Conservation (phyloP, 1,140 invertebrate species). For the Aricia agestis region DNA sequence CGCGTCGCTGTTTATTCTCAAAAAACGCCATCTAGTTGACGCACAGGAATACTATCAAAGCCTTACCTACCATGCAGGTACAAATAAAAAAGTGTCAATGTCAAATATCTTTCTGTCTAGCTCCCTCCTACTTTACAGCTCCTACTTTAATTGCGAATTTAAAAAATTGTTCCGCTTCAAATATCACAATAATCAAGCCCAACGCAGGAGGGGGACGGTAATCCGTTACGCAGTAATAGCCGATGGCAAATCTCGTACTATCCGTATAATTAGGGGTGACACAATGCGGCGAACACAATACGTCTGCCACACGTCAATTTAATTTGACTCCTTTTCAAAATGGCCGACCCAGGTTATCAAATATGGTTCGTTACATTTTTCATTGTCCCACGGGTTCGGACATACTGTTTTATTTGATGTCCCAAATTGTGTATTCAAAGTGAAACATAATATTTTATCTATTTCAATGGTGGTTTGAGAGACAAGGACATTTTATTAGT, state of each 20-base stretch:
- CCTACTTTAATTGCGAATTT: not conserved
- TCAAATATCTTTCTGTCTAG: too few species aligned
- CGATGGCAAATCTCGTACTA: conserved; percentile 52
- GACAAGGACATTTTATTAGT: too few species aligned
- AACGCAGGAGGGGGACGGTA: conserved; percentile 8
- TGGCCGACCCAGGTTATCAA: conserved; percentile 39
- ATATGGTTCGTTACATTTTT: conserved; percentile 3
- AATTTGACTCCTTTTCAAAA: conserved; percentile 68
- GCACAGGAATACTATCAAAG: too few species aligned
- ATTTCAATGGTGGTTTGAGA: too few species aligned
- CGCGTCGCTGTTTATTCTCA: too few species aligned
- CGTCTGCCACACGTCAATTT: conserved; percentile 70
- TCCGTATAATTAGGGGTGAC: conserved; percentile 70
- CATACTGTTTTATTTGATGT: not conserved
- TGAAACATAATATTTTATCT: too few species aligned
- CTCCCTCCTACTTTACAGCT: too few species aligned
- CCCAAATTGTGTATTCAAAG: not conserved
- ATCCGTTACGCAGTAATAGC: conserved; percentile 45
- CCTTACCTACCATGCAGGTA: too few species aligned
- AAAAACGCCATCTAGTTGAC: too few species aligned
- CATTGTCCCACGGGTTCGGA: not conserved
- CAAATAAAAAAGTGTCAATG: too few species aligned
- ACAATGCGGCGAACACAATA: conserved; percentile 63
- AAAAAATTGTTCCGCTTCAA: not conserved
- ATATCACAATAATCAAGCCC: conserved; percentile 2